phyloP scores from a whole-genome alignment of 37 sponge, comb jelly and placozoan species.

The Aplysina aerophoba region DNA sequence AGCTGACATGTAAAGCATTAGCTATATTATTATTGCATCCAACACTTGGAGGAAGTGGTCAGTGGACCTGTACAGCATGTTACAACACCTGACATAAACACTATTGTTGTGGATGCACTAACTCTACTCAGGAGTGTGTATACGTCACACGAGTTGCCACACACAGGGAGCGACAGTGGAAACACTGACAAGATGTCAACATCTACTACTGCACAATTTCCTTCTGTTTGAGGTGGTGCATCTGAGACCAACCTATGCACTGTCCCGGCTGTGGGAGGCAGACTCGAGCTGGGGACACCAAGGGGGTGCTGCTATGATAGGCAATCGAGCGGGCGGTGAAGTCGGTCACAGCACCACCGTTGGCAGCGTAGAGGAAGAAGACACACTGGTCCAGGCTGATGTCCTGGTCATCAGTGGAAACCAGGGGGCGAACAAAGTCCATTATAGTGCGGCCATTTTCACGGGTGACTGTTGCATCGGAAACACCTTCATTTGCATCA shows the following conservation, averaged over 20 bases:
- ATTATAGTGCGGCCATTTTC: conserved; percentile 46
- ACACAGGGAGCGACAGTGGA: too few relatives aligned
- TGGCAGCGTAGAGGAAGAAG: conserved; percentile 50
- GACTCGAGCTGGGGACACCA: conserved; percentile 34
- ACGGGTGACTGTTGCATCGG: background rate
- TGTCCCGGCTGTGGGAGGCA: conserved; percentile 39
- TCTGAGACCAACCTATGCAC: conserved; percentile 36
- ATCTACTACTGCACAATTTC: too few relatives aligned
- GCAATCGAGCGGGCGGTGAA: conserved; percentile 11
- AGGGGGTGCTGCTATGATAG: conserved; percentile 48
- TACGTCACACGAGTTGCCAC: too few relatives aligned
- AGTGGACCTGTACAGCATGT: too few relatives aligned
- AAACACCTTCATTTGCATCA: conserved; percentile 42
- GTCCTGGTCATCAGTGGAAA: conserved; percentile 37
- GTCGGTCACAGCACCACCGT: conserved; percentile 18
- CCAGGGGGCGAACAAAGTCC: conserved; percentile 46
- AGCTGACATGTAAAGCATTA: too few relatives aligned
- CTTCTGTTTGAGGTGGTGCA: background rate
- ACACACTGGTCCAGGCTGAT: conserved; percentile 31
- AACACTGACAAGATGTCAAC: too few relatives aligned
- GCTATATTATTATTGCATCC: too few relatives aligned
- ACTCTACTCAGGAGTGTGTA: too few relatives aligned
- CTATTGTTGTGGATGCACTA: too few relatives aligned
- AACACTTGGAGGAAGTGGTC: too few relatives aligned
- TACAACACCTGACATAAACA: too few relatives aligned